A percentile compares a stretch with the other conserved stretches of the same genome.
Evolutionary conservation across 2,888 invertebrate species (phyloP).

Genomic region (Leptura quadrifasciata): DNA sequence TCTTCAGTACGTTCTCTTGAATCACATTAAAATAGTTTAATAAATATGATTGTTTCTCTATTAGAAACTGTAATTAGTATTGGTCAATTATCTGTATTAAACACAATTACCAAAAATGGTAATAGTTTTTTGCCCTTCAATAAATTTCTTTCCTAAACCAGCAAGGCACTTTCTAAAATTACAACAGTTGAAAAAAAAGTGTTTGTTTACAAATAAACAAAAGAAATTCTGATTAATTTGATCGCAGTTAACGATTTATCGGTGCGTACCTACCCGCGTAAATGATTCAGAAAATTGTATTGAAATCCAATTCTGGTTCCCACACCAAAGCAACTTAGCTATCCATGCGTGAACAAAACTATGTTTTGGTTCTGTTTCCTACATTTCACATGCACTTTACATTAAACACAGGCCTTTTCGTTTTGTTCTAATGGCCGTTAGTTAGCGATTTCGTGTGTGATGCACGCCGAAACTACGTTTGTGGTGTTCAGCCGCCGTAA

Average conservation of each 20-base stretch:
- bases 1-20: no score
- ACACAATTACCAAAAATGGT: background rate
- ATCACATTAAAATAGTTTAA: no score
- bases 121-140: background rate
- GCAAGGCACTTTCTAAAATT: background rate
- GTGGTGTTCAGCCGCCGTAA: conserved; percentile 3
- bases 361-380: conserved; percentile 35
- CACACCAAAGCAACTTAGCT: background rate
- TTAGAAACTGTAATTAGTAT: background rate
- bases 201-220: background rate
- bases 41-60: background rate
- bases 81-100: background rate
- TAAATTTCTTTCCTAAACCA: background rate
- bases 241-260: background rate
- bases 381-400: conserved; percentile 19
- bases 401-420: conserved; percentile 24
- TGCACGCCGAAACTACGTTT: background rate
- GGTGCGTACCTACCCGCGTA: background rate
- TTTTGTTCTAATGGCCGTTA: background rate
- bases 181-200: background rate
- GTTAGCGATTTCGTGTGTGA: conserved; percentile 7
- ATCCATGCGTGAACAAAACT: conserved; percentile 35
- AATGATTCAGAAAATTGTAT: background rate
- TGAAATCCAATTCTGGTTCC: background rate
- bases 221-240: background rate